Percentiles rank a stretch among this genome's conserved stretches.
phyloP scores from a whole-genome alignment of 2,888 invertebrate genomes.

The Luperina nickerlii region DNA sequence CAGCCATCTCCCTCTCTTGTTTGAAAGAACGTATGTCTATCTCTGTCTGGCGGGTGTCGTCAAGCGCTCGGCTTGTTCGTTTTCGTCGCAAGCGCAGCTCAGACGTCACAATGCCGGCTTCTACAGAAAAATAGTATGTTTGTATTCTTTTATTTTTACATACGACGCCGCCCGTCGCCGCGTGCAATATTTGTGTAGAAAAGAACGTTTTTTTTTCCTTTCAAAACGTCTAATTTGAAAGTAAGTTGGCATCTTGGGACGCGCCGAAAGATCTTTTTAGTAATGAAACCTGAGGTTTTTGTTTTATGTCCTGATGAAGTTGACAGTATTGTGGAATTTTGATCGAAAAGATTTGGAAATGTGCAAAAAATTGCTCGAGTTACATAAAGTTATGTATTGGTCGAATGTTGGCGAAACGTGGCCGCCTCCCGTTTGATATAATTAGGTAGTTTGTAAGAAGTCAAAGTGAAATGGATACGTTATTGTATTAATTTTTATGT shows the following conservation, averaged over 20 bases:
- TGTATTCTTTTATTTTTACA: constrained; percentile 81
- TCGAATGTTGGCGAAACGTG: not conserved
- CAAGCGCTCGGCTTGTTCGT: constrained; percentile 79
- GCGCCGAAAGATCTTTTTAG: constrained; percentile 73
- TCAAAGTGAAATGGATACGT: constrained; percentile 36
- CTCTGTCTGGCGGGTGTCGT: constrained; percentile 71
- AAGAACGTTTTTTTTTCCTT: constrained; percentile 79
- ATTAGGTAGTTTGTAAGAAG: constrained; percentile 36
- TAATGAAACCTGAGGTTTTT: constrained; percentile 45
- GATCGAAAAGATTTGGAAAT: constrained; percentile 56
- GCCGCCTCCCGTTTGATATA: constrained; percentile 1
- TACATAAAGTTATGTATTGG: constrained; percentile 41
- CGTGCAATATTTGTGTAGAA: constrained; percentile 89
- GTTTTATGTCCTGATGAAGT: constrained; percentile 71
- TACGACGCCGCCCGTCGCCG: constrained; percentile 76
- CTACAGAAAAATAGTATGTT: constrained; percentile 88
- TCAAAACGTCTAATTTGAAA: constrained; percentile 84
- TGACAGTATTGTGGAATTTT: constrained; percentile 75
- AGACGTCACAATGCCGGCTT: constrained; percentile 85
- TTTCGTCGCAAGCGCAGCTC: constrained; percentile 84
- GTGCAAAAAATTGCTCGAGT: constrained; percentile 44
- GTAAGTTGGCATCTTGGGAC: constrained; percentile 77
- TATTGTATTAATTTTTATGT: constrained; percentile 32
- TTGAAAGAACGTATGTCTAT: constrained; percentile 52
- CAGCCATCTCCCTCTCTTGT: constrained; percentile 71